Base-by-base conservation (phyloP, 2,113 vertebrate genomes). In the Piprites chloris region DNA sequence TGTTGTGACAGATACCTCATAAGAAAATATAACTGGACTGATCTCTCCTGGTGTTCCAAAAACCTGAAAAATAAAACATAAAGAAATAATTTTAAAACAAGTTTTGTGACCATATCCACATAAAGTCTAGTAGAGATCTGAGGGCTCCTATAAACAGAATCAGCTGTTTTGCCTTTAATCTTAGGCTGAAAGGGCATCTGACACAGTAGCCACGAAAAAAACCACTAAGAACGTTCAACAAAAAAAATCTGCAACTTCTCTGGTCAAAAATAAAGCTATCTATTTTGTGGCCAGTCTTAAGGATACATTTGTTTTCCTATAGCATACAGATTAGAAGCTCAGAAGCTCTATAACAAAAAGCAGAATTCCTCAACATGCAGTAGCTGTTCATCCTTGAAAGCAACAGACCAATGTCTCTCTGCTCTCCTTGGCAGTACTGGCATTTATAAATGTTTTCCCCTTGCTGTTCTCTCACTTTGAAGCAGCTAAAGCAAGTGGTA, bases 21-120 rank as follows among this genome's bases (percentile, higher is more conserved):
- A 69, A 77, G 33, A 78, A 94, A 91, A 75, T 74, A 95, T 58
- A 67, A 91, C 76, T 33, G 80, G 55, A 87, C 41, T 39, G 23
- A 97, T 90, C 50, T 87, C 75, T 88, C 97, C 86, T 52, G 84
- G 58, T 9, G 26, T 93, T 92, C 73, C 73, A 90, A 95, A 91
- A 59, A 10, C 37, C 59, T 89, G 69, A 84, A 89, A 93, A 93
- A 89, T 14, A 53, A 73, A 82, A 12, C 32, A 77, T 50, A 41
- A 90, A 69, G 23, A 81, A 76, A 62, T 46, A 44, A n/a, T 76
- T 73, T 86, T 26, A 9, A 90, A 67, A 87, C 42, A 85, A 69
- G 42, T 72, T 82, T 82, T 19, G 74, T 3, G 16, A 73, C 56
- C 63, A 41, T 23, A 84, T 50, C 20, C 35, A 63, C 55, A 77